Evolutionary conservation across 2,113 vertebrate species (phyloP).

Genomic region (Sylvietta virens): DNA sequence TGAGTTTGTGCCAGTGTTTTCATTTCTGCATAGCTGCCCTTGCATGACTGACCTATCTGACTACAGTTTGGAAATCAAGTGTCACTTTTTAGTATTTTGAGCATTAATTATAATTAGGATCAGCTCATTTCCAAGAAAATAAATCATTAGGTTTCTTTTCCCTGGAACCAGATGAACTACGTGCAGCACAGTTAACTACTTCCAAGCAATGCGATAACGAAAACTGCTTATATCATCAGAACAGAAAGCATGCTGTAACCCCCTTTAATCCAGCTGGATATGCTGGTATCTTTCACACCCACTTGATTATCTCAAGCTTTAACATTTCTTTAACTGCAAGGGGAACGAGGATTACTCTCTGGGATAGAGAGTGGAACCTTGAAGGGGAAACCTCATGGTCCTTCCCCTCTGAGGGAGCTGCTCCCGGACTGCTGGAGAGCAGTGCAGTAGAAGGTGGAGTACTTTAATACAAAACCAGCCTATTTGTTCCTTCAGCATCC

Average conservation of each 20-base stretch:
- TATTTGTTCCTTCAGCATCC: background rate
- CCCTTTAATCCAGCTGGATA: background rate
- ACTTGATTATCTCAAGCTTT: background rate
- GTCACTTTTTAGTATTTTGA: background rate
- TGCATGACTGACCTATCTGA: background rate
- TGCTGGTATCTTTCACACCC: background rate
- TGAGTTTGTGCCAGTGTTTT: constrained; percentile 42
- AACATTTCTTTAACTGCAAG: background rate
- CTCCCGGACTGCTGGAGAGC: background rate
- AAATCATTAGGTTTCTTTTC: background rate
- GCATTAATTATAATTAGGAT: constrained; percentile 20
- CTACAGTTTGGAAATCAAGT: background rate
- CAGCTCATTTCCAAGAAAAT: constrained; percentile 16
- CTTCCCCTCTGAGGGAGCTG: background rate
- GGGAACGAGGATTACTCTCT: background rate
- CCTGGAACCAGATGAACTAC: background rate
- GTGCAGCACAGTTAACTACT: background rate
- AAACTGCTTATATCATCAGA: background rate
- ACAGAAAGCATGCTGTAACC: background rate
- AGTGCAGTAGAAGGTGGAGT: background rate
- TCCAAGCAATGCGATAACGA: background rate
- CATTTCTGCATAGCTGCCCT: constrained; percentile 23
- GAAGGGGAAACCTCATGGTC: background rate
- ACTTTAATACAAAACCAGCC: background rate
- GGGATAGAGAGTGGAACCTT: background rate